Conservation (phyloP, 2,888 invertebrate species). For the Megaustenia siamemsis region DNA sequence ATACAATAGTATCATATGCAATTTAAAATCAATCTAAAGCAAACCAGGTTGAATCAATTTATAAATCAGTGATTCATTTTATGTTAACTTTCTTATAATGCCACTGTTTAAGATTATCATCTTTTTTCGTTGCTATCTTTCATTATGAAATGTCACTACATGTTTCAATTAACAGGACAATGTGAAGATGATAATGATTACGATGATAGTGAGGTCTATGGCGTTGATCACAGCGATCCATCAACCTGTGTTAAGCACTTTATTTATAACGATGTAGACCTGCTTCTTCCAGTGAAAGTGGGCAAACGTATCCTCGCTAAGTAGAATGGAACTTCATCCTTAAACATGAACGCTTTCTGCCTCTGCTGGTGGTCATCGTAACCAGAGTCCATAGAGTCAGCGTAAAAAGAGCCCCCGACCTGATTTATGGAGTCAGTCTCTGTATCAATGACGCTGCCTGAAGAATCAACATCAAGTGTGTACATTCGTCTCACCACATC, state of each 20-base stretch:
- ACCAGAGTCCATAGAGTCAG: slow-evolving; percentile 9
- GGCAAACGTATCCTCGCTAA: slow-evolving; percentile 21
- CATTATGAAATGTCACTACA: too few species aligned
- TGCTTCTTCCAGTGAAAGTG: neutral
- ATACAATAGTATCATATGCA: too few species aligned
- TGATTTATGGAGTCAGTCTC: neutral
- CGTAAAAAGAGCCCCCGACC: neutral
- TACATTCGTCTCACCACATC: neutral
- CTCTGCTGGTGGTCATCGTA: slow-evolving; percentile 15
- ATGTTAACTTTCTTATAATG: too few species aligned
- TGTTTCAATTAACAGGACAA: too few species aligned
- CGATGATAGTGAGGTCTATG: too few species aligned
- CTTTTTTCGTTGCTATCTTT: too few species aligned
- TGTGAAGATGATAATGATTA: too few species aligned
- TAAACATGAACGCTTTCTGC: neutral
- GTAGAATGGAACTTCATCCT: slow-evolving; percentile 8
- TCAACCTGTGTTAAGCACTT: neutral
- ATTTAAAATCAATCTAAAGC: too few species aligned
- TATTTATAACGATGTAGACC: slow-evolving; percentile 1
- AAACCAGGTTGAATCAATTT: too few species aligned
- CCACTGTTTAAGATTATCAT: too few species aligned
- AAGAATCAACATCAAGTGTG: neutral
- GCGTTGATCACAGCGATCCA: too few species aligned
- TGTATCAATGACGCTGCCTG: neutral
- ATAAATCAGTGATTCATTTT: too few species aligned